Evolutionary conservation across 2,113 vertebrate species (phyloP).

Genomic region (Paratilapia polleni): DNA sequence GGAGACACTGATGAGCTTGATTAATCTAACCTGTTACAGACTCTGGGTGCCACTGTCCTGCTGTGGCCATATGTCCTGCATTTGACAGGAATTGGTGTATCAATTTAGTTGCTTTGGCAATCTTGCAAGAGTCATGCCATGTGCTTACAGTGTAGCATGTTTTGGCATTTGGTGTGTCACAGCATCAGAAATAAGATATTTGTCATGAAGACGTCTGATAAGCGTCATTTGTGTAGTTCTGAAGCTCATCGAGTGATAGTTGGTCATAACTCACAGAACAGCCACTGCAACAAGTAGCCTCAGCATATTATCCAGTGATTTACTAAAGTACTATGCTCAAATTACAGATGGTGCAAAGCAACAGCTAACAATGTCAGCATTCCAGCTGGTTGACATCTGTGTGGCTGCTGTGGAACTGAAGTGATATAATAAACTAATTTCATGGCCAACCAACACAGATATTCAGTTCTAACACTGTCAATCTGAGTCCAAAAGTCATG

Average conservation of each 20-base stretch:
- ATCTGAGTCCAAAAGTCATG: background rate
- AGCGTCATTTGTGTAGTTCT: background rate
- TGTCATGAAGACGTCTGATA: background rate
- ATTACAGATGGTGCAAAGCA: slow-evolving; percentile 30
- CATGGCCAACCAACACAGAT: background rate
- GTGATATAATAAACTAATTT: slow-evolving; percentile 7
- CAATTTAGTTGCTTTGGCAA: background rate
- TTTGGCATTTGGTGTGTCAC: background rate
- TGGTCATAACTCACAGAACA: background rate
- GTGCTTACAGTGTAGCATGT: background rate
- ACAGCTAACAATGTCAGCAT: background rate
- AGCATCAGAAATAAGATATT: background rate
- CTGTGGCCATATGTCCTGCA: background rate
- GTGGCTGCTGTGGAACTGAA: background rate
- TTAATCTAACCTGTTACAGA: background rate
- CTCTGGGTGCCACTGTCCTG: background rate
- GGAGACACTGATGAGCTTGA: background rate
- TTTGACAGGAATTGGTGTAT: no score
- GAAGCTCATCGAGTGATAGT: background rate
- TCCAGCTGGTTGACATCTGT: slow-evolving; percentile 13
- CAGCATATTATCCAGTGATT: background rate
- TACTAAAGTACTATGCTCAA: background rate
- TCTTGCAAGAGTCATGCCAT: background rate
- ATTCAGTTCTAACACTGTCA: background rate
- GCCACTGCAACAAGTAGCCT: background rate